Evolutionary conservation across 1,140 invertebrate species (phyloP), one percentile per base, ranked within the genome.

Genomic region (Musca vetustissima): DNA sequence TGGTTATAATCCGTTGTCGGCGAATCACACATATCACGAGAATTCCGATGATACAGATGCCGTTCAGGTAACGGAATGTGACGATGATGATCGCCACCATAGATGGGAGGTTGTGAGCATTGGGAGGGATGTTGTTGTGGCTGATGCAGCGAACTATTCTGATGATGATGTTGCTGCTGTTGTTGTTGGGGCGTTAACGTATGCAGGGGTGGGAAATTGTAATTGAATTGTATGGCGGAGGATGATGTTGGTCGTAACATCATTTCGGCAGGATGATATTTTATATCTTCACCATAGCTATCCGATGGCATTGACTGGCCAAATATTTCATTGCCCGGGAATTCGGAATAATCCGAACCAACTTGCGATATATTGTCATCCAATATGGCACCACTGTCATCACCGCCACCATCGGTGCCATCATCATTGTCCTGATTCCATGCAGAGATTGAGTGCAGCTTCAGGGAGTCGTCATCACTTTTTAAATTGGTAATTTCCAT

Each of bases 341-440:
- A 61, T 61, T 61, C 57, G 1, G 57, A 61, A 61, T 61, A 61
- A 21, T 61, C 57, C 2, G 57, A 61, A 17, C 57, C 57, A 8
- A 61, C 57, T 36, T 61, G 57, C 1, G 57, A 61, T 21, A 61
- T 13, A 61, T 61, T 61, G 28, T 61, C 57, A 36, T 61, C 57
- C 36, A 15, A 32, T 21, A 61, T 61, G 28, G 17, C 28, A 28
- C 52, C 52, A 24, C 19, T 22, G 4, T 24, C 52, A 22, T 21
- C 21, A 22, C 52, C 19, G 15, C 52, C 57, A n/a, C 15, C 28
- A 61, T 61, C 36, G 9, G 32, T 61, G 8, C 32, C 28, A n/a
- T 43, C 25, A 61, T 61, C 57, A 17, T 61, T 43, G 57, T 61
- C 57, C 17, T 61, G 32, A 14, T 32, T 61, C 36, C 36, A 43